Evolutionary conservation across 2,888 invertebrate genomes (phyloP), one percentile per base, ranked within the genome.

Genomic region (Dichetophora obliterata): DNA sequence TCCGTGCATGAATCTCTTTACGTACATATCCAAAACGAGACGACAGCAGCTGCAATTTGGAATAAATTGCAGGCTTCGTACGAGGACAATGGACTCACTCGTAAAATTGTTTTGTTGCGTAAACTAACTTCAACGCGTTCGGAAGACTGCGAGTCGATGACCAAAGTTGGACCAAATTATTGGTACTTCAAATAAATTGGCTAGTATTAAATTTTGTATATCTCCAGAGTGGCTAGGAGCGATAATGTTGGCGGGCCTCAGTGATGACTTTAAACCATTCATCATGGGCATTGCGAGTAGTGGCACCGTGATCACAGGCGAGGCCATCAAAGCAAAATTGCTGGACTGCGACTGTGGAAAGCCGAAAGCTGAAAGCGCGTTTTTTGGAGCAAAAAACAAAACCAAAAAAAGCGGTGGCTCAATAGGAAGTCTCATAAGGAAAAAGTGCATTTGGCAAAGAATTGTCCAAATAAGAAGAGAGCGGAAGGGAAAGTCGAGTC

Each of bases 241-340:
- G 4, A 63, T 78, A 34, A 48, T 80, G 75, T 50, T 79, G 59
- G 79, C 79, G 19, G 83, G 84, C 27, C 68, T 85, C 22, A 80
- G 84, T 14, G 82, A 85, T 31, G 78, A 81, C 31, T 85, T 83
- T 66, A 77, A 78, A 27, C 85, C 84, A 5, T 84, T 86, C 81
- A 84, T 86, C 24, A 80, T 81, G 79, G 80, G 77, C 2, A 73
- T 80, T 9, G 80, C 80, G n/a, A 83, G 80, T 65, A 83, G 80
- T 31, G 84, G 84, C 74, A 80, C 77, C 0, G 22, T 70, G n/a
- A 82, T 78, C 43, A 78, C 52, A 27, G 80, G 78, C 11, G 79
- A 78, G 34, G 61, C 54, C 5, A 79, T 79, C 4, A 78, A 78
- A 70, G 50, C 57, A 31, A 80, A 78, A 59, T 43, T 80, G 22